Conservation (phyloP, 2,888 invertebrate species). For the Chrysodeixis includens region DNA sequence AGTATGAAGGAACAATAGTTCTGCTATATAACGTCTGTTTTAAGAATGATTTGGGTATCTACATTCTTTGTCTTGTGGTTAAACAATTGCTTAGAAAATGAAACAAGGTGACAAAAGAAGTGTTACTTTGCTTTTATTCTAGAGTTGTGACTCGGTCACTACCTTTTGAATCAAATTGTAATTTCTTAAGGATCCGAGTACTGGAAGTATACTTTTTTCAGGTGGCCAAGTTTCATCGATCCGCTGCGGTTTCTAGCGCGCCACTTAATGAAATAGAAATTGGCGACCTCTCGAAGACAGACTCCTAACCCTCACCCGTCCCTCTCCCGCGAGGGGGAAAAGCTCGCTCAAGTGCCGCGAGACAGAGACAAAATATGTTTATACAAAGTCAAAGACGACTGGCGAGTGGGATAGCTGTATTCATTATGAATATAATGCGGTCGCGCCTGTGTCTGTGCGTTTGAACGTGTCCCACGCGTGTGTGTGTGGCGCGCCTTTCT, state of each 20-base stretch:
- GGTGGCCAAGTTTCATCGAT: constrained; percentile 80
- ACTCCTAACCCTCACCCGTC: constrained; percentile 84
- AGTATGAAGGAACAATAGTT: too few relatives aligned
- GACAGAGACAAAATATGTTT: constrained; percentile 87
- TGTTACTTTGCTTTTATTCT: too few relatives aligned
- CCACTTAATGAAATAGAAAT: constrained; percentile 89
- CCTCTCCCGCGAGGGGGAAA: constrained; percentile 77
- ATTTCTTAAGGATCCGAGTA: background rate
- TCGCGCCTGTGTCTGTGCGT: constrained; percentile 86
- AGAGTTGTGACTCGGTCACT: too few relatives aligned
- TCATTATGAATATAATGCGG: constrained; percentile 89
- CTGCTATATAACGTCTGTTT: too few relatives aligned
- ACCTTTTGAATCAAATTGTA: too few relatives aligned
- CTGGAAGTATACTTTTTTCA: constrained; percentile 68
- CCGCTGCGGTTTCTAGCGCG: constrained; percentile 84
- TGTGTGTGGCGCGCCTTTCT: constrained; percentile 82
- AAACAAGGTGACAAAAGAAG: too few relatives aligned
- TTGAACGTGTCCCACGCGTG: constrained; percentile 70
- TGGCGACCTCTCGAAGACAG: constrained; percentile 88
- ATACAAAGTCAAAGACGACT: constrained; percentile 89
- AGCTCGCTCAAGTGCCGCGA: constrained; percentile 77
- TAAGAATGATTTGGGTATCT: too few relatives aligned
- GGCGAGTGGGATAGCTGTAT: constrained; percentile 88
- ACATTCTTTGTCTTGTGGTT: too few relatives aligned
- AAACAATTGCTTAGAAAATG: too few relatives aligned